Evolutionary conservation across 2,113 vertebrate species (phyloP).

Genomic region (Elephantulus edwardii): DNA sequence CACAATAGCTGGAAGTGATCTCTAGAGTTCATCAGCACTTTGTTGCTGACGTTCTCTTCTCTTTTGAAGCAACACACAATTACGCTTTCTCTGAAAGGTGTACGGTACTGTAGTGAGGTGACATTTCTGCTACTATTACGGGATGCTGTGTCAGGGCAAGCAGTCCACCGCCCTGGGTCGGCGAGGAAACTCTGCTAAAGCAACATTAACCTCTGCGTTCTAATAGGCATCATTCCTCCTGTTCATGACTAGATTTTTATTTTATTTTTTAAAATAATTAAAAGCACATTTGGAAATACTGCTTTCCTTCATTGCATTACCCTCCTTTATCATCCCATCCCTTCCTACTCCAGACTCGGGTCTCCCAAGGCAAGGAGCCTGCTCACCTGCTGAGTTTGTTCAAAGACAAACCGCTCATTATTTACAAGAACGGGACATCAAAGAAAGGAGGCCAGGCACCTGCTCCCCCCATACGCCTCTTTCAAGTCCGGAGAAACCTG

Average conservation of each 20-base stretch:
- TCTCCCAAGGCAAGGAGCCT: constrained; percentile 94
- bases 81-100: background rate
- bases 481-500: constrained; percentile 92
- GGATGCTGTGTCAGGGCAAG: background rate
- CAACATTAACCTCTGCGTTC: background rate
- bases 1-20: too few relatives aligned
- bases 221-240: background rate
- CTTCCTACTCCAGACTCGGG: constrained; percentile 86
- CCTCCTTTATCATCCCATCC: background rate
- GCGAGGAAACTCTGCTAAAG: background rate
- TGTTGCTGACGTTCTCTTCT: background rate
- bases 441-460: constrained; percentile 84
- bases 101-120: accelerated
- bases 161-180: background rate
- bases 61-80: background rate
- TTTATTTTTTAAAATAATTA: constrained; percentile 19
- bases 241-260: background rate
- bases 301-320: background rate
- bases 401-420: constrained; percentile 90
- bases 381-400: constrained; percentile 92
- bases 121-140: accelerated
- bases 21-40: too few relatives aligned
- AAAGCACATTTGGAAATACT: constrained; percentile 5
- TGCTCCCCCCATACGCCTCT: constrained; percentile 84
- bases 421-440: constrained; percentile 93